phyloP scores from a whole-genome alignment of 2,113 vertebrate genomes.

The Calidris pugnax region DNA sequence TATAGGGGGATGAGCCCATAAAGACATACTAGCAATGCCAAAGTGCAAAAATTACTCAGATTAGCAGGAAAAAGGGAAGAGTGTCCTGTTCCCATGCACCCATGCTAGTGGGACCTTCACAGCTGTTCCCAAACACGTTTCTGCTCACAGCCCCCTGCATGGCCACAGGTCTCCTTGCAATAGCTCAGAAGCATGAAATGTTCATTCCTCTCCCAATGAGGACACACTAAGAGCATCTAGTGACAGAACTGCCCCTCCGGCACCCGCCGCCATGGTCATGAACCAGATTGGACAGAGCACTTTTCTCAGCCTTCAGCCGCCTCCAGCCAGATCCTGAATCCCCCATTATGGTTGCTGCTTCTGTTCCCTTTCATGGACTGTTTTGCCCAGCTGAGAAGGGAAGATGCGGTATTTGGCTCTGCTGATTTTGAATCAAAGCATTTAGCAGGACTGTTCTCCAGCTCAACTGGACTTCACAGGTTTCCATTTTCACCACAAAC shows the following conservation, averaged over 20 bases:
- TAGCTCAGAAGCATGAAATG: neutral
- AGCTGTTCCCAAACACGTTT: neutral
- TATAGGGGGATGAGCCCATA: too few species aligned
- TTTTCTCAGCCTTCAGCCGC: neutral
- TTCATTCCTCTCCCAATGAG: neutral
- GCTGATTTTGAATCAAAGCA: neutral
- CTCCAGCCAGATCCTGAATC: neutral
- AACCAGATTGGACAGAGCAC: neutral
- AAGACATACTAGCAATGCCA: neutral
- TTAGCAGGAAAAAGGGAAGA: neutral
- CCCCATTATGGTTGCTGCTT: neutral
- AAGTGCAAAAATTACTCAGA: neutral
- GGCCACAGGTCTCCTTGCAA: neutral
- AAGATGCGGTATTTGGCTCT: neutral
- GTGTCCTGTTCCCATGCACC: neutral
- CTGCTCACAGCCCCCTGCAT: neutral
- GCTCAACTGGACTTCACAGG: neutral
- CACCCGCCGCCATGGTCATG: neutral
- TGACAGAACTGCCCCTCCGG: neutral
- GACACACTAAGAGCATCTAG: accelerated
- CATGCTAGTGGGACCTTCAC: neutral
- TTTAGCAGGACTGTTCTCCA: neutral
- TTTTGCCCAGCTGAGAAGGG: neutral
- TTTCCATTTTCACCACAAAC: constrained; percentile 13
- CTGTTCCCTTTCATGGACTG: neutral